phyloP scores from a whole-genome alignment of 2,113 vertebrate species.

The Bambusicola thoracicus region DNA sequence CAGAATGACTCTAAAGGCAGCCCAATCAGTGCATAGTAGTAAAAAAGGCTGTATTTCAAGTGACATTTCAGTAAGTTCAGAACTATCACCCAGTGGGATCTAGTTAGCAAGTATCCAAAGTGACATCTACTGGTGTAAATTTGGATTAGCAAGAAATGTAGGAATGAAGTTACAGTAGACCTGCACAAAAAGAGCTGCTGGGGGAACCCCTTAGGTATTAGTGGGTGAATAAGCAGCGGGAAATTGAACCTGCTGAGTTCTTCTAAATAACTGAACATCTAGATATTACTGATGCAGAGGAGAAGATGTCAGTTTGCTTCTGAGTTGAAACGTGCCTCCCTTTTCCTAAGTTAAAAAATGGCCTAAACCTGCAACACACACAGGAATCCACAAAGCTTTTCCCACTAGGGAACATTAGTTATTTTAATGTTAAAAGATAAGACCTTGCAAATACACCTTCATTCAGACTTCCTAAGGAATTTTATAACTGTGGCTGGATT shows the following conservation, averaged over 20 bases:
- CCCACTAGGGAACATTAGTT: background rate
- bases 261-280: background rate
- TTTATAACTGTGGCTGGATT: background rate
- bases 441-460: background rate
- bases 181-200: background rate
- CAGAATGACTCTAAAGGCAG: background rate
- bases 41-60: background rate
- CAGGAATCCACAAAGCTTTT: background rate
- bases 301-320: background rate
- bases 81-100: background rate
- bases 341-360: background rate
- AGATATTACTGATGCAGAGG: background rate
- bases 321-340: background rate
- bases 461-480: background rate
- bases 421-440: background rate
- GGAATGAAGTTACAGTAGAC: background rate
- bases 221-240: background rate
- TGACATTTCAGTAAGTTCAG: background rate
- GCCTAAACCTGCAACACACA: background rate
- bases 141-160: background rate
- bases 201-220: background rate
- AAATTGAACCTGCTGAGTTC: background rate
- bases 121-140: conserved; percentile 34
- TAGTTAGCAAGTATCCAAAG: conserved; percentile 9
- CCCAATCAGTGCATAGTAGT: background rate